phyloP scores from a whole-genome alignment of 1,140 invertebrate species.

The Pseudomyrmex gracilis region DNA sequence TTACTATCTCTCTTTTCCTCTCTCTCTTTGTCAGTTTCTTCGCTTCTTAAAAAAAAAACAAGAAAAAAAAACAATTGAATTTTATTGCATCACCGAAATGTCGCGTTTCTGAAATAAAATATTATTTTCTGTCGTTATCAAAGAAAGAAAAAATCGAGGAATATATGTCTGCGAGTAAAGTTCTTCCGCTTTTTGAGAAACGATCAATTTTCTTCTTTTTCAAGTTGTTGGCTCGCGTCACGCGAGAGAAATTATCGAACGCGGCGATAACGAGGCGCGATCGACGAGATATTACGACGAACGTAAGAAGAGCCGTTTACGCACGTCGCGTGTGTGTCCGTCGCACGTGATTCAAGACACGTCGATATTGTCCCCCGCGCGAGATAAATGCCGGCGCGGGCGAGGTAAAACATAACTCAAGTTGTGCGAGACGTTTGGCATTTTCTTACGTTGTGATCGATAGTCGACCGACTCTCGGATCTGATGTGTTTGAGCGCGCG shows the following conservation, averaged over 20 bases:
- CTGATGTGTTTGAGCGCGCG: not conserved
- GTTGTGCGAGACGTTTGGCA: not conserved
- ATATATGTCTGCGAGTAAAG: not conserved
- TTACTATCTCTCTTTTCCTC: not conserved
- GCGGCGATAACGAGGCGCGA: constrained; percentile 5
- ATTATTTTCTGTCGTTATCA: no score
- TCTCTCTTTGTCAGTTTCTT: no score
- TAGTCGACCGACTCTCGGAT: constrained; percentile 14
- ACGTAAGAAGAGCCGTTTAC: constrained; percentile 6
- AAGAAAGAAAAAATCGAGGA: no score
- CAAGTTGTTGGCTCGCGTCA: not conserved
- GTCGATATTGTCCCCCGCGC: constrained; percentile 7
- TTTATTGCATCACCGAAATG: no score
- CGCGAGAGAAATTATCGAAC: constrained; percentile 3
- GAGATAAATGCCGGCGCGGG: not conserved
- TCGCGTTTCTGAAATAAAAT: no score
- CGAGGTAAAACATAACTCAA: not conserved
- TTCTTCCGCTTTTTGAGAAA: not conserved
- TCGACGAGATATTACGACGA: constrained; percentile 2
- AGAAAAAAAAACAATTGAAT: no score
- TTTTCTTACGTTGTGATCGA: constrained; percentile 50
- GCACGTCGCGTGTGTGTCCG: not conserved
- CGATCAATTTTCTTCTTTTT: not conserved
- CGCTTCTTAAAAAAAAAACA: not conserved
- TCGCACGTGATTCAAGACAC: constrained; percentile 2